A percentile compares a stretch with the other conserved stretches of the same genome.
Conservation (phyloP, 2,888 invertebrate genomes). For the Euproctis similis region DNA sequence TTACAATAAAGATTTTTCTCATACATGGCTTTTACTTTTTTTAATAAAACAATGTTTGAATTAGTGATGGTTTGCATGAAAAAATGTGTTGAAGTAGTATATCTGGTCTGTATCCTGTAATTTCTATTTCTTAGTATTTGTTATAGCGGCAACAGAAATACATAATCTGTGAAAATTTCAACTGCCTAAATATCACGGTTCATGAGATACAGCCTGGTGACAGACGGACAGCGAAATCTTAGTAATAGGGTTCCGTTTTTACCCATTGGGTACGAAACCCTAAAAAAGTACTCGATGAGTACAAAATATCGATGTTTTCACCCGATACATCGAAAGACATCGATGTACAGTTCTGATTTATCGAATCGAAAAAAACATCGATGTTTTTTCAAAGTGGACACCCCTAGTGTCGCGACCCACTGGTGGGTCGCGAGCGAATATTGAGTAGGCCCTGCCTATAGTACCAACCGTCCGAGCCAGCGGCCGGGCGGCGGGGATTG, state of each 20-base stretch:
- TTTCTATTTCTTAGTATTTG: slow-evolving; percentile 2
- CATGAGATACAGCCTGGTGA: no score
- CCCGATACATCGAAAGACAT: slow-evolving; percentile 6
- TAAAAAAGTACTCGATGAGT: neutral
- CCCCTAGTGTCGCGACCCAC: slow-evolving; percentile 6
- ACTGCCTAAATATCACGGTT: slow-evolving; percentile 3
- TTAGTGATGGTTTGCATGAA: neutral
- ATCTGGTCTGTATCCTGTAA: neutral
- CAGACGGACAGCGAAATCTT: no score
- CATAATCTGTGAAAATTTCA: slow-evolving; percentile 3
- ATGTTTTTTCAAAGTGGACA: slow-evolving; percentile 7
- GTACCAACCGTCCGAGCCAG: no score
- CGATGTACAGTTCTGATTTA: slow-evolving; percentile 5
- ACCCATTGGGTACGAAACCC: no score
- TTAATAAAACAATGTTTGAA: slow-evolving; percentile 1
- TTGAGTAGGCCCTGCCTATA: no score
- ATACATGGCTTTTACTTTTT: slow-evolving; percentile 3
- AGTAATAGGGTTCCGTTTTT: no score
- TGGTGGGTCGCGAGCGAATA: no score
- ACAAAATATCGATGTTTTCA: neutral
- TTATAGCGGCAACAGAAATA: slow-evolving; percentile 6
- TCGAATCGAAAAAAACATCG: slow-evolving; percentile 7
- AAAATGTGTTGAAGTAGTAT: slow-evolving; percentile 1
- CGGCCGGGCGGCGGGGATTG: no score
- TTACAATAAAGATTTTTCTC: slow-evolving; percentile 2